Base-by-base conservation (phyloP, 2,888 invertebrate genomes). In the Troglohyphantes excavatus region DNA sequence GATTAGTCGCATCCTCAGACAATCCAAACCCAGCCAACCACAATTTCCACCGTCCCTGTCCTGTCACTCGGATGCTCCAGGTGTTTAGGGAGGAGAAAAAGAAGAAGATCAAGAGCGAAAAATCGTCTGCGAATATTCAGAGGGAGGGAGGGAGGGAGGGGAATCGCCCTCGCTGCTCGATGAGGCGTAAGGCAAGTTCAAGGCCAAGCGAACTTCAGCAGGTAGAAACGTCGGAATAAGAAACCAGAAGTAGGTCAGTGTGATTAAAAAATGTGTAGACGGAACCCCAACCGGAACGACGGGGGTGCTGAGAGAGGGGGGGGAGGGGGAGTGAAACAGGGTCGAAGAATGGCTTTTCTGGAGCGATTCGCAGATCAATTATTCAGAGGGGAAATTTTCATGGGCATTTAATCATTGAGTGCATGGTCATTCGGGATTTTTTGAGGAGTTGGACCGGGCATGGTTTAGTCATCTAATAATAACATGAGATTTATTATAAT, bases 211-310 rank as follows among this genome's bases (percentile, higher is more conserved):
- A 43, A 7, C 7, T 2, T 11, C 59, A 23, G 33, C 21, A 33
- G 17, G 23, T 13, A 17, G 23, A 27, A 9, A 23, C 13, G 23
- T 9, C 1, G 13, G n/a, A 17, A 53, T 13, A 29, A 33, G 53
- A 53, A 53, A 5, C 17, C 13, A 61, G 33, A 81, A 53, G 46
- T 81, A 19, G 81, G 81, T 81, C 81, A 81, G 81, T 81, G 68
- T 81, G 67, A 68, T 81, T 68, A 68, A n/a, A 43, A 33, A 53
- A 79, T n/a, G 26, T 13, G 26, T 23, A 78, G 78, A 78, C 78
- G 78, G 63, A 78, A 78, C 78, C 78, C 26, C 78, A 78, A 78
- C 78, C 78, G 78, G 78, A 78, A 63, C 26, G 78, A 19, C 29
- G 39, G 29, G 59, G 21, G 27, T 43, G 7, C 46, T 11, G 17